Conservation (phyloP, 1,140 invertebrate species). For the Scaptomyza pallida region DNA sequence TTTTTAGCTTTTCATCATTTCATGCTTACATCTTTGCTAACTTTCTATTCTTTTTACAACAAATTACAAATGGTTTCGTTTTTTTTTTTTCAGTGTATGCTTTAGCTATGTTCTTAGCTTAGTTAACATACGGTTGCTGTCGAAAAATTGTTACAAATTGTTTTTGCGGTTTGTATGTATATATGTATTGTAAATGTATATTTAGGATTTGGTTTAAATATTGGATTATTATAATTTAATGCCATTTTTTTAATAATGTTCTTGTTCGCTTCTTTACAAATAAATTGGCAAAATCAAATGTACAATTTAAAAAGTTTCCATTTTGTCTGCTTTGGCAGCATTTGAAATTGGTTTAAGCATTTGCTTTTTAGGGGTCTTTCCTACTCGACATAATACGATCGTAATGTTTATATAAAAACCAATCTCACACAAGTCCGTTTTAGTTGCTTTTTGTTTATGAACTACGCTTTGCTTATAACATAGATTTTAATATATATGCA, state of each 20-base stretch:
- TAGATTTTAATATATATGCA: slow-evolving; percentile 27
- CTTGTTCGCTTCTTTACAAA: slow-evolving; percentile 52
- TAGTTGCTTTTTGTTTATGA: slow-evolving; percentile 15
- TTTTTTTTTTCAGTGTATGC: slow-evolving; percentile 52
- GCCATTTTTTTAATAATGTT: slow-evolving; percentile 1
- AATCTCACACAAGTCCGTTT: slow-evolving; percentile 20
- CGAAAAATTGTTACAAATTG: slow-evolving; percentile 73
- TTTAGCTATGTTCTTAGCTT: slow-evolving; percentile 60
- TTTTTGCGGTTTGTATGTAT: slow-evolving; percentile 48
- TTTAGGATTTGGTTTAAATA: slow-evolving; percentile 56
- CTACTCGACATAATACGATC: background rate
- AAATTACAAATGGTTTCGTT: slow-evolving; percentile 73
- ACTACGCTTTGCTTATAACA: slow-evolving; percentile 39
- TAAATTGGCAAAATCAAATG: slow-evolving; percentile 57
- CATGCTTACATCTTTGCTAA: slow-evolving; percentile 14
- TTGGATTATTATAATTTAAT: slow-evolving; percentile 21
- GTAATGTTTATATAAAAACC: slow-evolving; percentile 28
- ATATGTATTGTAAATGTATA: slow-evolving; percentile 49
- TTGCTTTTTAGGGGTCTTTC: background rate
- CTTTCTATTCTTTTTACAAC: slow-evolving; percentile 70
- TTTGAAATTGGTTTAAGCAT: slow-evolving; percentile 23
- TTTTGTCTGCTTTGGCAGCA: slow-evolving; percentile 28
- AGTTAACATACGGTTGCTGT: slow-evolving; percentile 67
- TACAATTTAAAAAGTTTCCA: slow-evolving; percentile 37
- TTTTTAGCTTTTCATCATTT: slow-evolving; percentile 35